Evolutionary conservation across 2,888 invertebrate genomes (phyloP).

Genomic region (Gandaritis pyraliata): DNA sequence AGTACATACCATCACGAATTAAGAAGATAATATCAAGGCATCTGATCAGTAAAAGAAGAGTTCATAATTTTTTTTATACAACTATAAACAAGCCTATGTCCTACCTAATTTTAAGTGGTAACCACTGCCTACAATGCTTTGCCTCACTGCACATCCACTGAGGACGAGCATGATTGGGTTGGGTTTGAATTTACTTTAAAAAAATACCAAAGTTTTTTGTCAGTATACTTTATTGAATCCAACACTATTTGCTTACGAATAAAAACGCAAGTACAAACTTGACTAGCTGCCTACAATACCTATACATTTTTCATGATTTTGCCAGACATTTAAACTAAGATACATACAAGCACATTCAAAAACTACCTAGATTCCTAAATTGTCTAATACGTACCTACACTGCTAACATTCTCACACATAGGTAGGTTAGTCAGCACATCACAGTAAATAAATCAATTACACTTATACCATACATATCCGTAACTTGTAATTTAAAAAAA

Average conservation of each 20-base stretch:
- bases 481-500: not conserved
- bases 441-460: constrained; percentile 33
- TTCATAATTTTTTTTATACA: no score
- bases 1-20: no score
- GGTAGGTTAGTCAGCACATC: constrained; percentile 38
- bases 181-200: no score
- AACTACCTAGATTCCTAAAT: not conserved
- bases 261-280: constrained; percentile 15
- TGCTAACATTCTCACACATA: not conserved
- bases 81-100: no score
- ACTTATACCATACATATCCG: not conserved
- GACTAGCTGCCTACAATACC: constrained; percentile 34
- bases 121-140: no score
- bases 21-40: no score
- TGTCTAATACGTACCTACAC: not conserved
- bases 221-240: constrained; percentile 21
- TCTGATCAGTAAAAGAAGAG: no score
- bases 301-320: constrained; percentile 23
- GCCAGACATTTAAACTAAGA: constrained; percentile 2
- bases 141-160: no score
- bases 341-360: constrained; percentile 8
- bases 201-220: constrained; percentile 7
- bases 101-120: no score
- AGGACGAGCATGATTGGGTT: no score
- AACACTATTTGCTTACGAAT: constrained; percentile 17